Conservation (phyloP, 2,797 vertebrate species). For the Heliangelus exortis region DNA sequence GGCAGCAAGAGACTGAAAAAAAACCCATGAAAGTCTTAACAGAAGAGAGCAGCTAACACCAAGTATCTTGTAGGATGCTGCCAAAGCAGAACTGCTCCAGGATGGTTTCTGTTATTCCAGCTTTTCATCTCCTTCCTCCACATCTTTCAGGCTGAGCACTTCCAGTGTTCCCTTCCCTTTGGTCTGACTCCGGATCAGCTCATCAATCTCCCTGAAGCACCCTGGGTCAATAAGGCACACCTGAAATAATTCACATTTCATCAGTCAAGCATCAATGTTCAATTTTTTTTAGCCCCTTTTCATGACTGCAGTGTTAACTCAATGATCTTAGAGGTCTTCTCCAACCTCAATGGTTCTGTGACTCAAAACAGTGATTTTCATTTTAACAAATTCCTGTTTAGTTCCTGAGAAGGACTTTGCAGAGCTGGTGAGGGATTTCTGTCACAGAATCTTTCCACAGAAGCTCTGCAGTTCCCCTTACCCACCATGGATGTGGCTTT, state of each 20-base stretch:
- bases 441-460: neutral
- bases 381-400: no score
- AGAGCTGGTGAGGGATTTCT: neutral
- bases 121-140: slow-evolving; percentile 97
- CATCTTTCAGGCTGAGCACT: slow-evolving; percentile 93
- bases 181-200: slow-evolving; percentile 93
- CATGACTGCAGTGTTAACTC: neutral
- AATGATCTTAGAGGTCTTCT: neutral
- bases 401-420: neutral
- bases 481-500: neutral
- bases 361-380: neutral
- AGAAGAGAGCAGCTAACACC: neutral
- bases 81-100: neutral
- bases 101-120: slow-evolving; percentile 76
- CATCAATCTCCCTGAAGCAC: slow-evolving; percentile 96
- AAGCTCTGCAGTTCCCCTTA: neutral
- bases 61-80: neutral
- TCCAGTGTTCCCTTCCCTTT: slow-evolving; percentile 92
- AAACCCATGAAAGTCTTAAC: slow-evolving; percentile 6
- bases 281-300: neutral
- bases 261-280: neutral
- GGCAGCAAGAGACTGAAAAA: slow-evolving; percentile 37
- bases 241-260: slow-evolving; percentile 73
- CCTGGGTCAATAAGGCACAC: slow-evolving; percentile 95
- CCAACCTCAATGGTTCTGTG: neutral